Percentiles rank a stretch among this genome's conserved stretches.
Evolutionary conservation across 1,140 invertebrate species (phyloP).

Genomic region (Mizuhopecten yessoensis): DNA sequence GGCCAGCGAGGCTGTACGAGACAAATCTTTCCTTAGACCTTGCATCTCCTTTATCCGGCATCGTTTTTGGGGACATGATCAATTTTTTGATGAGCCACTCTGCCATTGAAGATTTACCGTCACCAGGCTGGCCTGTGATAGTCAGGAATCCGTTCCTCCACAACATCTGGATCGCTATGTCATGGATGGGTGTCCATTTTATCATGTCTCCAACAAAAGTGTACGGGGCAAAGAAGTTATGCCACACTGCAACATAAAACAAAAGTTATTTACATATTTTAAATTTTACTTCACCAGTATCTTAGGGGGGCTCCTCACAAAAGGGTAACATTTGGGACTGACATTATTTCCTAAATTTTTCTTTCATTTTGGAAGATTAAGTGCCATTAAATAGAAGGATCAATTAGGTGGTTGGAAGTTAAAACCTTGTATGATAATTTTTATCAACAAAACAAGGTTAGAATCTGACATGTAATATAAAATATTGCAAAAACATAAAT

Average conservation of each 20-base stretch:
- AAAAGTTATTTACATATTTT: too few relatives aligned
- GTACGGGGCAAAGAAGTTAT: slow-evolving; percentile 45
- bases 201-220: neutral
- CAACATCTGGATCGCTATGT: slow-evolving; percentile 41
- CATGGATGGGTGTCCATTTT: neutral
- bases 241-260: slow-evolving; percentile 58
- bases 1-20: neutral
- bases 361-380: too few relatives aligned
- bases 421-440: too few relatives aligned
- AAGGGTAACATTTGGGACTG: too few relatives aligned
- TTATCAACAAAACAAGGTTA: too few relatives aligned
- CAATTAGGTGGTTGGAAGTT: too few relatives aligned
- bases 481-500: too few relatives aligned
- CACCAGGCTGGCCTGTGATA: slow-evolving; percentile 54
- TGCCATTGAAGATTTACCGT: slow-evolving; percentile 55
- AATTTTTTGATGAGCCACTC: slow-evolving; percentile 50
- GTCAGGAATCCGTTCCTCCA: slow-evolving; percentile 57
- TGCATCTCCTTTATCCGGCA: neutral
- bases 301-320: too few relatives aligned
- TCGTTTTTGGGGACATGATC: neutral
- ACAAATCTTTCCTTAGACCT: neutral
- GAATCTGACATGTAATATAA: too few relatives aligned
- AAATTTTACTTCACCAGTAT: too few relatives aligned
- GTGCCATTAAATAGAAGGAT: too few relatives aligned
- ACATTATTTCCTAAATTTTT: too few relatives aligned